Evolutionary conservation across 37 sponge, comb jelly and placozoan species (phyloP), one percentile per base, ranked within the genome.

Genomic region (Spongilla lacustris): DNA sequence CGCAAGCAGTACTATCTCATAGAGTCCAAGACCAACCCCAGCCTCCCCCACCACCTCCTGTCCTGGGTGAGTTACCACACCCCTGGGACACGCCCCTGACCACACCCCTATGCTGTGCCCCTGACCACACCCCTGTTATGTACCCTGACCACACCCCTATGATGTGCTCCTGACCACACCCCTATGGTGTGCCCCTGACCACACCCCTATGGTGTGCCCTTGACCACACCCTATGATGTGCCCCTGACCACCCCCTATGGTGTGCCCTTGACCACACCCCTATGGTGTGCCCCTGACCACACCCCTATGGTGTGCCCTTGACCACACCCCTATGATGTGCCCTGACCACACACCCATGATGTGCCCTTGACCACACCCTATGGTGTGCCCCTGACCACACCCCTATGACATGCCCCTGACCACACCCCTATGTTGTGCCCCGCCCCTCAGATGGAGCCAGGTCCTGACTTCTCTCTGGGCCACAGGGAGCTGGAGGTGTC

Each of bases 1-100:
- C 58, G 92, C 46, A 96, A 93, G 78, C 91, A 96, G 72, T 96
- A 94, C 35, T 96, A 87, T 72, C 67, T 96, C 34, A 89, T 96
- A 38, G 37, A 73, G 12, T 83, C 67, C 46, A 85, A 83, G 79
- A 72, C 37, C 21, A 30, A 81, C 38, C 37, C 83, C 22, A 91
- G 86, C n/a, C 26, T 34, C 11, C 36, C 76, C 27, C 81, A 88
- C 21, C 83, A 90, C 30, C 28, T 96, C 6, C 77, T 96, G 6
- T 69, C 94, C 29, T 91, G 88, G 90, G 96, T 96, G 32, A 80
- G 92, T 36, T 26, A 11, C 9, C 8, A 10, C 46, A 46, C 8
- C 4, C 8, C 5, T 3, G 33, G 21, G 77, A 8, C 12, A 31
- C 71, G 71, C 10, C 10, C 10, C n/a, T n/a, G n/a, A n/a, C n/a